A percentile compares a stretch with the other conserved stretches of the same genome.
Conservation (phyloP, 2,888 invertebrate genomes). For the Ypsolopha scabrella region DNA sequence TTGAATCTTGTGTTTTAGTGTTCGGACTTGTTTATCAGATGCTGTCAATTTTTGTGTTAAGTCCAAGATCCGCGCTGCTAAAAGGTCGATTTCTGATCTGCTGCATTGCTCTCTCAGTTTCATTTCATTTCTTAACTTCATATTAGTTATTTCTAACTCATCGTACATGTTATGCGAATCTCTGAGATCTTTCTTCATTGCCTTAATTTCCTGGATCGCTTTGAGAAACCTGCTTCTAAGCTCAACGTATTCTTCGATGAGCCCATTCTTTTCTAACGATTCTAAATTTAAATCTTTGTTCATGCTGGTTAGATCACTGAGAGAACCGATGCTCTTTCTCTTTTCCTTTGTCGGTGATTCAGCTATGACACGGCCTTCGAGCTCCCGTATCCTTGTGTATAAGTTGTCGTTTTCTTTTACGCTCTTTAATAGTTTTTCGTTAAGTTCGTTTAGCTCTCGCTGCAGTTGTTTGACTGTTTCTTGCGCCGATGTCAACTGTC, state of each 20-base stretch:
- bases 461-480: conserved; percentile 76
- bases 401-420: conserved; percentile 83
- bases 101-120: conserved; percentile 74
- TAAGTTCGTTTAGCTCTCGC: conserved; percentile 74
- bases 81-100: conserved; percentile 79
- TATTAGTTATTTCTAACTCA: conserved; percentile 82
- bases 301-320: conserved; percentile 84
- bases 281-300: conserved; percentile 82
- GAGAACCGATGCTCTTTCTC: conserved; percentile 79
- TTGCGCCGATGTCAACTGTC: conserved; percentile 75
- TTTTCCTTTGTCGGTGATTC: conserved; percentile 69
- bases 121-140: conserved; percentile 80
- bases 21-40: conserved; percentile 85
- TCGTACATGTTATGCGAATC: conserved; percentile 86
- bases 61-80: conserved; percentile 87
- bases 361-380: conserved; percentile 71
- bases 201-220: conserved; percentile 85
- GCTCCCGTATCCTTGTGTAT: conserved; percentile 77
- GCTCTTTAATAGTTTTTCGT: conserved; percentile 75
- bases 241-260: conserved; percentile 86
- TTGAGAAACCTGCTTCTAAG: conserved; percentile 82
- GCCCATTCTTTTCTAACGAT: conserved; percentile 78
- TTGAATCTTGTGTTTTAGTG: conserved; percentile 82
- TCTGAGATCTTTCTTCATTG: conserved; percentile 83
- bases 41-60: conserved; percentile 83